phyloP scores from a whole-genome alignment of 2,797 vertebrate genomes.

The Melanotaenia nigrans region DNA sequence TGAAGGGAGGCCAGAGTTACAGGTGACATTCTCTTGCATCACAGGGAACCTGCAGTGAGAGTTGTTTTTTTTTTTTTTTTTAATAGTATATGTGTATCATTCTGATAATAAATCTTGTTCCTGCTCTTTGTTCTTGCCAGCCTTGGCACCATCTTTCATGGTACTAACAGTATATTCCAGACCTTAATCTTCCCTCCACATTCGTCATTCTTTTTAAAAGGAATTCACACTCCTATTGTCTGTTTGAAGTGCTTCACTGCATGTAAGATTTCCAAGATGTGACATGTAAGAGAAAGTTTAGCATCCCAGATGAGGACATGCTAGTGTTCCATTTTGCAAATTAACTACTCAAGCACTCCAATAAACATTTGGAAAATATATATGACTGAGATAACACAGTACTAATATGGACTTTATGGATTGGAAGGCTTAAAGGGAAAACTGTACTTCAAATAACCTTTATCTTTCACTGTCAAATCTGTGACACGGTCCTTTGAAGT shows the following conservation, averaged over 20 bases:
- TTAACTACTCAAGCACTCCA: conserved; percentile 43
- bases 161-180: conserved; percentile 18
- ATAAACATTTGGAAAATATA: conserved; percentile 44
- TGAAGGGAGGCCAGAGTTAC: conserved; percentile 16
- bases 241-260: conserved; percentile 37
- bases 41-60: conserved; percentile 29
- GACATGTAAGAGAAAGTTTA: conserved; percentile 45
- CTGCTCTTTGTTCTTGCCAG: conserved; percentile 53
- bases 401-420: conserved; percentile 39
- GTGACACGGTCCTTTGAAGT: conserved; percentile 78
- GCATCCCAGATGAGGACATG: conserved; percentile 52
- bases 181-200: conserved; percentile 41
- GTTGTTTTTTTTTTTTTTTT: not conserved
- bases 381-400: not conserved
- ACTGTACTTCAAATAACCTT: conserved; percentile 76
- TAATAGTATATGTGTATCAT: conserved; percentile 24
- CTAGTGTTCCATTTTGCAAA: conserved; percentile 63
- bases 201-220: conserved; percentile 53
- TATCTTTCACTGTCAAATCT: conserved; percentile 80
- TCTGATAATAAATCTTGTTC: conserved; percentile 33
- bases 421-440: conserved; percentile 51
- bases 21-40: conserved; percentile 56
- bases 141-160: conserved; percentile 26
- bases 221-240: conserved; percentile 33
- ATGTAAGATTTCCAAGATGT: conserved; percentile 5